Evolutionary conservation across 92 coral and sea anemone species (phyloP), one percentile per base, ranked within the genome.

Genomic region (Meandrina meandrites): DNA sequence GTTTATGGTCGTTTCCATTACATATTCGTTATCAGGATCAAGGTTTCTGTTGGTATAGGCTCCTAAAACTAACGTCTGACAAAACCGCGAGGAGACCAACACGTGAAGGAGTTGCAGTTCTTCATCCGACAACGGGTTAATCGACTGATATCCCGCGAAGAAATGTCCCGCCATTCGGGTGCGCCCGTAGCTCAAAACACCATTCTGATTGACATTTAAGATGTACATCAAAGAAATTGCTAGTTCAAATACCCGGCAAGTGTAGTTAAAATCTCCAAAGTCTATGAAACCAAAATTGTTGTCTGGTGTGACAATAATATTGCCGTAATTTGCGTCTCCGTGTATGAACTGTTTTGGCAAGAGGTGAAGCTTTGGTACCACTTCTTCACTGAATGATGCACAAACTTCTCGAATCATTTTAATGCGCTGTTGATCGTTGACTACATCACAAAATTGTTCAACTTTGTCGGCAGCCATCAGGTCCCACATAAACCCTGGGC

Each of bases 301-400:
- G 1, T 17, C 51, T 16, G 68, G 16, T 30, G 37, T 28, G 40
- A 86, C 9, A 40, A 94, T 32, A 1, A 92, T 82, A 32, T 94
- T 94, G 22, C 68, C 67, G 40, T 82, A 89, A 72, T 88, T 94
- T 64, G 91, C 80, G 42, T 94, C 97, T 18, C 93, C 97, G 58
- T 92, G 94, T 79, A 94, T 94, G 56, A 91, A 47, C 80, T 94
- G 97, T 81, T 78, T 91, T 16, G 93, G 91, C 72, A 94, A 90
- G 27, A 81, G 76, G 51, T 81, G 71, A 0, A 94, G 73, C 40
- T 50, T 79, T 35, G 97, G 97, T 21, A 56, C 73, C 10, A 94
- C 94, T 76, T 86, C 88, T 11, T 50, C 40, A n/a, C 77, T 72
- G 45, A 86, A 90, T n/a, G 73, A 22, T 68, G 74, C 78, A 73